phyloP scores from a whole-genome alignment of 2,888 invertebrate species.

The Meiosimyza decipiens region DNA sequence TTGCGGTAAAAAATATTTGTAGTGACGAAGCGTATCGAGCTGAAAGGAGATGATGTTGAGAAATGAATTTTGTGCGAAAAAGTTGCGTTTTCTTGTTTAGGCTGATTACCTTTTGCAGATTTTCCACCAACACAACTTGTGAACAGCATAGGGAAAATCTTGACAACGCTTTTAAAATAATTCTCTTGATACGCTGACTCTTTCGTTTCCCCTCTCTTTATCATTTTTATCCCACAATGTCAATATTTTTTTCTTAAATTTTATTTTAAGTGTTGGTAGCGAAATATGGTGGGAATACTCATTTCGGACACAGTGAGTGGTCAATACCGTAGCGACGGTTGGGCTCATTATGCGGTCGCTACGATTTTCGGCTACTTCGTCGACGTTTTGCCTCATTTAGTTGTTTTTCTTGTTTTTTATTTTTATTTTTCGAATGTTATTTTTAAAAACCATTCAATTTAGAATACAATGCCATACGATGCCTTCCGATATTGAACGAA shows the following conservation, averaged over 20 bases:
- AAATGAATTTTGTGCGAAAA: too few relatives aligned
- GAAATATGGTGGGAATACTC: constrained; percentile 46
- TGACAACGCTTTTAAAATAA: too few relatives aligned
- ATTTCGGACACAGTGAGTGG: constrained; percentile 20
- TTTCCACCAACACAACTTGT: too few relatives aligned
- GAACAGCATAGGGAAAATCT: too few relatives aligned
- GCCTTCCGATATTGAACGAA: too few relatives aligned
- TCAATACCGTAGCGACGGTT: constrained; percentile 25
- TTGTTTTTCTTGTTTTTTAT: too few relatives aligned
- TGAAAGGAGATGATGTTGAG: too few relatives aligned
- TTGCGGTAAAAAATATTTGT: too few relatives aligned
- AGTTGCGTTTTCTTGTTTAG: too few relatives aligned
- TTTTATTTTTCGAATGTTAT: not conserved
- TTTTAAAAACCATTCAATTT: constrained; percentile 8
- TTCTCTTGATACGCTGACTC: too few relatives aligned
- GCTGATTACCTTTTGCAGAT: too few relatives aligned
- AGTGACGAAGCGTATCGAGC: too few relatives aligned
- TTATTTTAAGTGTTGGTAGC: not conserved
- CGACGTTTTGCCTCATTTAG: not conserved
- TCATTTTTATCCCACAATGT: not conserved
- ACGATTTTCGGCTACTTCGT: constrained; percentile 14
- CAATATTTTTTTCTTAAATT: not conserved
- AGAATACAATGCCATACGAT: constrained; percentile 16
- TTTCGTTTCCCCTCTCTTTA: not conserved
- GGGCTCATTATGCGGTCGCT: constrained; percentile 27